phyloP scores from a whole-genome alignment of 1,140 invertebrate genomes.

The Carcinoscorpius rotundicauda region DNA sequence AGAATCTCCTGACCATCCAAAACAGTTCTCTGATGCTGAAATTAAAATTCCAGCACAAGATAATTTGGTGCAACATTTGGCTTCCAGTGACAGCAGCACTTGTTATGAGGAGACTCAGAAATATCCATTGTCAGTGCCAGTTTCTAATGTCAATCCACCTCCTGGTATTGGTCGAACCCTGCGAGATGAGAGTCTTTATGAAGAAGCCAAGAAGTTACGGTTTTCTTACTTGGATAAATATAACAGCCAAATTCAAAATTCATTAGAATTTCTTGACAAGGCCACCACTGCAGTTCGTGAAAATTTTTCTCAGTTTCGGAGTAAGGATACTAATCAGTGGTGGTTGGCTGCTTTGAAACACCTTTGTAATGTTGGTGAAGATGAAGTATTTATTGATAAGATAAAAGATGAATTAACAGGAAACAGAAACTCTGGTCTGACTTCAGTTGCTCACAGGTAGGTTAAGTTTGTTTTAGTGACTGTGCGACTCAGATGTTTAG shows the following conservation, averaged over 20 bases:
- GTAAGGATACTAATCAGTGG: slow-evolving; percentile 26
- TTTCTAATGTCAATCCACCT: background rate
- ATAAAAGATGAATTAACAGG: slow-evolving; percentile 35
- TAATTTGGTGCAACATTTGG: too few relatives aligned
- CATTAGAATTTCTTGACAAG: slow-evolving; percentile 19
- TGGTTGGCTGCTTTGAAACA: slow-evolving; percentile 31
- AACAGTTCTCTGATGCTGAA: background rate
- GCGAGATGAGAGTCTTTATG: slow-evolving; percentile 37
- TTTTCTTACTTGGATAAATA: slow-evolving; percentile 47
- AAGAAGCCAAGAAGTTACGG: slow-evolving; percentile 42
- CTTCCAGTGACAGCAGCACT: too few relatives aligned
- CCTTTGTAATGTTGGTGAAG: slow-evolving; percentile 24
- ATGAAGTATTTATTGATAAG: slow-evolving; percentile 32
- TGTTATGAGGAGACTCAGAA: too few relatives aligned
- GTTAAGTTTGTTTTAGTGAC: background rate
- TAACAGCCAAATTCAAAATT: slow-evolving; percentile 24
- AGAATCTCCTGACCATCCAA: background rate
- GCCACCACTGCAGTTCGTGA: slow-evolving; percentile 25
- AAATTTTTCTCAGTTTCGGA: slow-evolving; percentile 16
- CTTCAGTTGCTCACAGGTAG: slow-evolving; percentile 5
- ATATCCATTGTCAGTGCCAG: too few relatives aligned
- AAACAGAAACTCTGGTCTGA: slow-evolving; percentile 12
- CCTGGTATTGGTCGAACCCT: slow-evolving; percentile 38
- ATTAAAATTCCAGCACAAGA: too few relatives aligned
- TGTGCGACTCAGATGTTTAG: too few relatives aligned